Percentiles rank a stretch among this genome's conserved stretches.
These are phyloP conservation scores for Narcine bancroftii DNA, from an alignment of 2,113 vertebrate species.

Conservation along the genomic window DNA sequence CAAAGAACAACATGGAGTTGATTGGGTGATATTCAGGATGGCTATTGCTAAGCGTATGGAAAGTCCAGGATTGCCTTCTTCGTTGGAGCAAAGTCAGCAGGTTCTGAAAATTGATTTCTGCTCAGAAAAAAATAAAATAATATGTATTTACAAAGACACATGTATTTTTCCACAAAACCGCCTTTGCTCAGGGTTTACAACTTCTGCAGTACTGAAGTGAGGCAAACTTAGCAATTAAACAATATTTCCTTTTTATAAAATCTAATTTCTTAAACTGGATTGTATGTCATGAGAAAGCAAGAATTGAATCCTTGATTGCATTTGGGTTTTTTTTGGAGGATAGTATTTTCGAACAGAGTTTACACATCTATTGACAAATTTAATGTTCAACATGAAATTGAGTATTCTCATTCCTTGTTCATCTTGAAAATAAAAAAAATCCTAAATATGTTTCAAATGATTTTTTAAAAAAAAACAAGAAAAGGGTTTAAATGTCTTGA, in stretches of 20 bases:
- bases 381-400: background rate
- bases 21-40: background rate
- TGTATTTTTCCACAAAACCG: conserved; percentile 2
- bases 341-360: background rate
- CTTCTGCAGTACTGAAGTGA: background rate
- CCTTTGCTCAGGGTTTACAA: conserved; percentile 15
- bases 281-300: background rate
- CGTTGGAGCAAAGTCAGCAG: background rate
- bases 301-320: background rate
- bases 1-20: background rate
- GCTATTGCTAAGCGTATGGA: background rate
- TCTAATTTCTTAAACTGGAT: background rate
- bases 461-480: background rate
- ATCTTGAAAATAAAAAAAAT: background rate
- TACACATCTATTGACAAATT: background rate
- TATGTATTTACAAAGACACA: background rate
- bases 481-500: background rate
- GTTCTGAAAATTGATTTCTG: background rate
- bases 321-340: background rate
- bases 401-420: background rate
- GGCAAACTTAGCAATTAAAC: background rate
- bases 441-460: background rate
- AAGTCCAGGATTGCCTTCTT: background rate
- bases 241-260: background rate
- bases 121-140: background rate